phyloP scores from a whole-genome alignment of 2,113 vertebrate genomes.

The Craseonycteris thonglongyai region DNA sequence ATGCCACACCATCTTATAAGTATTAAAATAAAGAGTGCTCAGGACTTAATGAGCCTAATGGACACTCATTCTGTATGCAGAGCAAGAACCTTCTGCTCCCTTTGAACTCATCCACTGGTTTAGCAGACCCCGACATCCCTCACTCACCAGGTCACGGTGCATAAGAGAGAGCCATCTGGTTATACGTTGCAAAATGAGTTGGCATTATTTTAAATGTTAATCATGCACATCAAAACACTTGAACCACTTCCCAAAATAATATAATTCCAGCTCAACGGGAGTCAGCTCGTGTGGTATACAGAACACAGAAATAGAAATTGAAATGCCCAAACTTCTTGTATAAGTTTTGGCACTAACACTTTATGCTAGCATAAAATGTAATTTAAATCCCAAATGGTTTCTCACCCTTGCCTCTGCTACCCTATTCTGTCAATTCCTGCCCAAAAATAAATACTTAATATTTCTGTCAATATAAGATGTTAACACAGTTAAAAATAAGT shows the following conservation, averaged over 20 bases:
- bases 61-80: conserved; percentile 25
- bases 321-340: background rate
- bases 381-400: background rate
- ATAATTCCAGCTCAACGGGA: background rate
- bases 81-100: background rate
- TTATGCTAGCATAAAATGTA: background rate
- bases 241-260: conserved; percentile 48
- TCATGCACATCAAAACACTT: conserved; percentile 10
- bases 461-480: background rate
- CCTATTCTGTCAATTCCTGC: rapidly evolving
- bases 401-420: rapidly evolving
- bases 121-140: rapidly evolving
- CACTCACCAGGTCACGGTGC: background rate
- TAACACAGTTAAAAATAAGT: background rate
- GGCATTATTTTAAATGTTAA: conserved; percentile 58
- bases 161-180: background rate
- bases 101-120: background rate
- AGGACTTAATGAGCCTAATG: conserved; percentile 72
- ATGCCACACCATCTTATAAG: conserved; percentile 60
- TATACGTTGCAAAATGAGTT: conserved; percentile 41
- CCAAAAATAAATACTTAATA: background rate
- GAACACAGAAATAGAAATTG: background rate
- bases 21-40: conserved; percentile 69
- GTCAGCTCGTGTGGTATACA: background rate
- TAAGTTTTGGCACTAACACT: background rate